These are phyloP conservation scores for Rhinoderma darwinii DNA, from an alignment of 2,113 vertebrate genomes.

Conservation along the genomic window DNA sequence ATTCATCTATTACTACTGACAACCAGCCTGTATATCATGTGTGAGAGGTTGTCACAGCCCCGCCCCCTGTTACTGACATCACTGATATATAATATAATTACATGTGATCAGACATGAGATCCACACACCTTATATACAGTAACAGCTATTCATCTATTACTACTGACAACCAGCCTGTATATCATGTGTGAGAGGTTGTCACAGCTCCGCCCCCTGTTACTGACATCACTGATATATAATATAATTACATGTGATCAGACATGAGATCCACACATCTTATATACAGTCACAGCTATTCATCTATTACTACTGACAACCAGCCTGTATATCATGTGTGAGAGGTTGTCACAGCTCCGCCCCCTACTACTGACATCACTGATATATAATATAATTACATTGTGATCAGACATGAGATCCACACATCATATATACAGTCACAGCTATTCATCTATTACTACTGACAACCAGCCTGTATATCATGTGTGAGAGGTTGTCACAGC, in stretches of 20 bases:
- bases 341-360: background rate
- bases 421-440: too few relatives aligned
- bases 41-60: background rate
- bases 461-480: background rate
- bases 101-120: background rate
- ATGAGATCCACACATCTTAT: background rate
- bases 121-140: background rate
- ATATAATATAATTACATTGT: background rate
- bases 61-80: background rate
- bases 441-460: too few relatives aligned
- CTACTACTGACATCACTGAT: background rate
- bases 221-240: background rate
- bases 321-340: background rate
- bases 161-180: background rate
- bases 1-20: too few relatives aligned
- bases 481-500: background rate
- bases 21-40: background rate
- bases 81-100: background rate
- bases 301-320: too few relatives aligned
- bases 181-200: background rate
- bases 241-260: background rate
- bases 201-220: background rate
- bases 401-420: background rate
- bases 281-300: too few relatives aligned
- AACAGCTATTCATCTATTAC: too few relatives aligned